Conservation (phyloP, 2,113 vertebrate species). For the Marcusenius ussheri region DNA sequence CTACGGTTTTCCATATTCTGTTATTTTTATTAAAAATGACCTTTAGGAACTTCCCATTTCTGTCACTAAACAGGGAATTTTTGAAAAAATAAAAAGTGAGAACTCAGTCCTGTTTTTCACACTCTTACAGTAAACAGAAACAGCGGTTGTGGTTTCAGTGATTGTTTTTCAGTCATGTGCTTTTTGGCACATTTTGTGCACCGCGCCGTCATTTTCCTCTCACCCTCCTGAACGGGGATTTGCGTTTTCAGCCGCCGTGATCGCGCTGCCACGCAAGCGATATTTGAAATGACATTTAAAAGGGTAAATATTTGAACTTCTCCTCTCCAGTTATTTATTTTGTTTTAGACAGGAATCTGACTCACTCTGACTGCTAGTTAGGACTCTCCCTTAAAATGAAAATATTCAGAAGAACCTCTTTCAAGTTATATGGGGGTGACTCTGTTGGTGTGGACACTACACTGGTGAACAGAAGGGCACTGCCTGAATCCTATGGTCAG, state of each 20-base stretch:
- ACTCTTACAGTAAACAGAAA: slow-evolving; percentile 8
- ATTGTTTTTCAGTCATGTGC: slow-evolving; percentile 3
- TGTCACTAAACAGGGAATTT: slow-evolving; percentile 38
- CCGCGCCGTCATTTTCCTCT: background rate
- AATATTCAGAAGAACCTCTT: background rate
- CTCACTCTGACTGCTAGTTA: background rate
- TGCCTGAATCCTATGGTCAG: background rate
- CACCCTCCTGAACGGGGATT: background rate
- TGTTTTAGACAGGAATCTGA: background rate
- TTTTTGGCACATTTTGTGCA: background rate
- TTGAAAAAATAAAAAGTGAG: slow-evolving; percentile 22
- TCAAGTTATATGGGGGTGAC: background rate
- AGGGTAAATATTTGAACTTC: background rate
- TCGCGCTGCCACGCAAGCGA: background rate
- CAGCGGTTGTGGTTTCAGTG: slow-evolving; percentile 4
- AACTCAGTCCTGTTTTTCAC: slow-evolving; percentile 15
- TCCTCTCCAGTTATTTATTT: background rate
- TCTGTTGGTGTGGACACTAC: background rate
- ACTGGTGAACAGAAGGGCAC: background rate
- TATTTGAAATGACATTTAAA: background rate
- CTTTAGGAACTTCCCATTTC: slow-evolving; percentile 38
- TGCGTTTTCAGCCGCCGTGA: background rate
- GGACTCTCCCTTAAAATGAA: background rate
- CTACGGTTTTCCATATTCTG: slow-evolving; percentile 36
- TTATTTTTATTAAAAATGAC: slow-evolving; percentile 41